Evolutionary conservation across 2,797 vertebrate genomes (phyloP), one percentile per base, ranked within the genome.

Genomic region (Scarus forsteni): DNA sequence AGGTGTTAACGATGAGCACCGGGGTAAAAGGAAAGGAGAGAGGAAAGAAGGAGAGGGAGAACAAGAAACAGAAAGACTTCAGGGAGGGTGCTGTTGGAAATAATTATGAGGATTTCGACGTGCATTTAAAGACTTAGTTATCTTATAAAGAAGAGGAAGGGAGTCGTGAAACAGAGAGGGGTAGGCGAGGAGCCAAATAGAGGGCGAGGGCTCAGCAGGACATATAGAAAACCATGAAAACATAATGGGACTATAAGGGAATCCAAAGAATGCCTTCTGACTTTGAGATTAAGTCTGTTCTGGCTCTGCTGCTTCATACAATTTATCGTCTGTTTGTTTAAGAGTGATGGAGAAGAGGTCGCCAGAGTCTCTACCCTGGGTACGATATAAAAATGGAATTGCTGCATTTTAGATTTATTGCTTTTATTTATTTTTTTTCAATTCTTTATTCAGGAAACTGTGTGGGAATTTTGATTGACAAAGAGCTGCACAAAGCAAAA

Each of bases 1-100:
- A 66, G 63, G 83, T 86, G 82, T 88, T 87, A 73, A 86, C 65
- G 43, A 74, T 57, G 66, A 68, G 79, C 63, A 67, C 54, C 0
- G 6, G 35, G 56, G 68, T 49, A 48, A 61, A 69, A 44, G 36
- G n/a, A 49, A 66, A 56, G 46, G 11, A 8, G 14, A 61, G 43
- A 56, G 52, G 52, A 77, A n/a, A 27, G 27, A 27, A 27, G 27
- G 27, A 54, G 56, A 36, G 57, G 34, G 40, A 34, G 45, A 76
- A 48, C 55, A 67, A 65, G 52, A 70, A 71, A 13, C 34, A 67
- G 66, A 61, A 46, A 39, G 38, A 82, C 53, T 61, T 61, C 0
- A 46, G 61, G 53, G 67, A 72, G 48, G 53, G 38, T 61, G 45
- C 64, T 75, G 66, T 63, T 79, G 50, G 57, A 66, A 82, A 76